phyloP scores from a whole-genome alignment of 2,797 vertebrate genomes.

The Miichthys miiuy region DNA sequence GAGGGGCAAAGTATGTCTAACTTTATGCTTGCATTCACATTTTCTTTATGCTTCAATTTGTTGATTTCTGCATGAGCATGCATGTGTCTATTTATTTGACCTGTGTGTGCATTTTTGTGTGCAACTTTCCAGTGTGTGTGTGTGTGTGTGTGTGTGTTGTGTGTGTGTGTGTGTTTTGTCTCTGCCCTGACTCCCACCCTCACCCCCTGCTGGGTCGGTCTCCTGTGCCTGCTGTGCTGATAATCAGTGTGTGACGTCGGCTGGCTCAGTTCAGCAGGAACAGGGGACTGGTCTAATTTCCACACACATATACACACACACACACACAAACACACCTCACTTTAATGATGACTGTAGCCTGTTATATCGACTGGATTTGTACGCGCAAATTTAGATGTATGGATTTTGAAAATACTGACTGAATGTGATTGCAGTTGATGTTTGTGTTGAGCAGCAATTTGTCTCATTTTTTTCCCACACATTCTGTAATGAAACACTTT shows the following conservation, averaged over 20 bases:
- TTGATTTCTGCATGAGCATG: constrained; percentile 56
- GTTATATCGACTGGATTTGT: background rate
- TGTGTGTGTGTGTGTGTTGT: constrained; percentile 33
- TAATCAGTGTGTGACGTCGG: constrained; percentile 92
- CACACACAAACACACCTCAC: constrained; percentile 19
- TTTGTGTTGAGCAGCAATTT: background rate
- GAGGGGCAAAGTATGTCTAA: constrained; percentile 6
- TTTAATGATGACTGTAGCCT: constrained; percentile 23
- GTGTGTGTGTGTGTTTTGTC: constrained; percentile 29
- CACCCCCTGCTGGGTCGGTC: constrained; percentile 83
- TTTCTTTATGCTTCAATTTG: constrained; percentile 44
- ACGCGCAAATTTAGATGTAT: background rate
- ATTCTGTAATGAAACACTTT: constrained; percentile 32
- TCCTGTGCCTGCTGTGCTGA: constrained; percentile 99
- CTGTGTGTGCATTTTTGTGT: background rate
- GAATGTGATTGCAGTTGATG: background rate
- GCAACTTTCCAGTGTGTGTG: constrained; percentile 3
- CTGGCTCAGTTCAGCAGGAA: constrained; percentile 96
- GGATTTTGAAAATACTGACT: background rate
- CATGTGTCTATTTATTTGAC: constrained; percentile 42
- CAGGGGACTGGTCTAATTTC: constrained; percentile 85
- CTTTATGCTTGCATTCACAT: constrained; percentile 32
- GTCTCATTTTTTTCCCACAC: background rate
- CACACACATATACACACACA: constrained; percentile 38
- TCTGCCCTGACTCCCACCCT: constrained; percentile 25